These are phyloP conservation scores for Hipparchia semele DNA, from an alignment of 2,888 invertebrate species.

Conservation along the genomic window DNA sequence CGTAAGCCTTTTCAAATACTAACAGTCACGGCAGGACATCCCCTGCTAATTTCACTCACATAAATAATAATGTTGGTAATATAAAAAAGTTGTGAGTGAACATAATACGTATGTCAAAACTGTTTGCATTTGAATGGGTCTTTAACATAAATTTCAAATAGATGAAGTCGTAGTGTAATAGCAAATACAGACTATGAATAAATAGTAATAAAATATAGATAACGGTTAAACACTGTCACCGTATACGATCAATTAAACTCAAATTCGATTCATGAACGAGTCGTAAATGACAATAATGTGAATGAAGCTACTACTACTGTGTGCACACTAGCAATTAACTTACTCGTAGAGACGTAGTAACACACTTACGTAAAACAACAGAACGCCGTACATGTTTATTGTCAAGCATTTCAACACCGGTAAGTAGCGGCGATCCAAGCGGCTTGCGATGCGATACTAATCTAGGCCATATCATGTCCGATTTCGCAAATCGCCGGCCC, in stretches of 20 bases:
- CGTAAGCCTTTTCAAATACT: too few species aligned
- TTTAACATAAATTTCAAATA: neutral
- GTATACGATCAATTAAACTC: neutral
- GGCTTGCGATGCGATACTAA: constrained; percentile 63
- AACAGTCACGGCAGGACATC: too few species aligned
- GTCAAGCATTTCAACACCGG: constrained; percentile 65
- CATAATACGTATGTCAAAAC: too few species aligned
- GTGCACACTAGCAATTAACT: neutral
- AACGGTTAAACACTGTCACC: neutral
- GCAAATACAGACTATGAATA: neutral
- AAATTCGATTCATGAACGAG: constrained; percentile 13
- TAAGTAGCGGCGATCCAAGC: constrained; percentile 56
- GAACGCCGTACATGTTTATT: constrained; percentile 56
- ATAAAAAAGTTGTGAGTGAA: too few species aligned
- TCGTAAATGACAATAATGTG: neutral
- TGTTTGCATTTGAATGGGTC: too few species aligned
- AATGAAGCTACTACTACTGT: constrained; percentile 3
- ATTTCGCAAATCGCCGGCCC: constrained; percentile 70
- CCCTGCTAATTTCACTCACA: too few species aligned
- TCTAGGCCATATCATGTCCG: constrained; percentile 71
- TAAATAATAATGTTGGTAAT: too few species aligned
- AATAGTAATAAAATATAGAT: neutral
- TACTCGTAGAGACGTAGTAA: constrained; percentile 13
- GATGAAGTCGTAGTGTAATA: neutral
- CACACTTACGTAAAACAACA: constrained; percentile 64